These are phyloP conservation scores for Melanostoma scalare DNA, from an alignment of 2,888 invertebrate species.

Conservation along the genomic window DNA sequence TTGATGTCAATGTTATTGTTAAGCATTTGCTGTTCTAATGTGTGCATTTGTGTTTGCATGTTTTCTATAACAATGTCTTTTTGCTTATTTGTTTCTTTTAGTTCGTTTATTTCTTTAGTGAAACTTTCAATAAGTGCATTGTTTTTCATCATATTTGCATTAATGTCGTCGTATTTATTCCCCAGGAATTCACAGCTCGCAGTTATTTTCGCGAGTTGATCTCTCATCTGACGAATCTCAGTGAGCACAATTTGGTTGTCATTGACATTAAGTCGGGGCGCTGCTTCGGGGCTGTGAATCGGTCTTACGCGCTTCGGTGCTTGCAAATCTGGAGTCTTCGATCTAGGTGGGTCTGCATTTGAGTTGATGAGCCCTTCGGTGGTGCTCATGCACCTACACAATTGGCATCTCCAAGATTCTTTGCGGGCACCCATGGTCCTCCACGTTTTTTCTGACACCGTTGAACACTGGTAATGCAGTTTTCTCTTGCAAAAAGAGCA, in stretches of 20 bases:
- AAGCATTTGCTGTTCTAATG: constrained; percentile 29
- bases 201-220: not conserved
- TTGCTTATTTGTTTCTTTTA: constrained; percentile 28
- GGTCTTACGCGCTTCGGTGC: no score
- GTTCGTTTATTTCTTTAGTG: constrained; percentile 8
- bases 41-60: constrained; percentile 42
- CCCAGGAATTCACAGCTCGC: constrained; percentile 11
- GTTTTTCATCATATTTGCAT: constrained; percentile 15
- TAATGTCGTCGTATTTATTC: constrained; percentile 19
- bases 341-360: no score
- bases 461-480: constrained; percentile 7
- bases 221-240: not conserved
- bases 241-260: not conserved
- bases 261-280: not conserved
- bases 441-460: constrained; percentile 10
- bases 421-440: constrained; percentile 6
- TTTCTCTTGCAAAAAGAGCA: not conserved
- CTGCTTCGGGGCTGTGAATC: not conserved
- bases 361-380: not conserved
- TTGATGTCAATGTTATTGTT: constrained; percentile 37
- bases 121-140: constrained; percentile 1
- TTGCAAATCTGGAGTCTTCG: no score
- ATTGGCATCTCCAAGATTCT: not conserved
- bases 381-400: not conserved
- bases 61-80: constrained; percentile 27